Conservation (phyloP, 2,113 vertebrate species). For the Pelecanoides urinatrix region DNA sequence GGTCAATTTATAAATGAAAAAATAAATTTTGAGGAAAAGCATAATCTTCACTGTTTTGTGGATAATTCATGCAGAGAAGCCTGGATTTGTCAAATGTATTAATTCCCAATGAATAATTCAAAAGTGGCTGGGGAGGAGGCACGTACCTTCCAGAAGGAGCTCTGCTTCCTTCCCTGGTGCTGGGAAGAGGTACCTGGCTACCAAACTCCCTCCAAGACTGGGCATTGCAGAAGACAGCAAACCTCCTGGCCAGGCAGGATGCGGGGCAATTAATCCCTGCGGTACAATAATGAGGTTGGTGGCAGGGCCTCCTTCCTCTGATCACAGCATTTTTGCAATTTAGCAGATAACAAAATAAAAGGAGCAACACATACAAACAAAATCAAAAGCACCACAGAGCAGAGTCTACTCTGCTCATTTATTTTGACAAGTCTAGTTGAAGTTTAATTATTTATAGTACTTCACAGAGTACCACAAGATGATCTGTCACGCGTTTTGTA, state of each 20-base stretch:
- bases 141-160: neutral
- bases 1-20: neutral
- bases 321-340: neutral
- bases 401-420: neutral
- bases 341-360: neutral
- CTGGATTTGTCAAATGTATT: neutral
- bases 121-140: neutral
- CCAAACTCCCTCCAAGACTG: neutral
- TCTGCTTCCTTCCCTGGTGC: neutral
- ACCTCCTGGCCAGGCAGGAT: neutral
- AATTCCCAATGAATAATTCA: neutral
- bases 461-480: neutral
- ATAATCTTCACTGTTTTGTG: neutral
- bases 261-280: neutral
- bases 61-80: neutral
- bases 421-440: conserved; percentile 12
- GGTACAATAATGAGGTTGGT: neutral
- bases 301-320: neutral
- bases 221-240: neutral
- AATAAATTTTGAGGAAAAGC: neutral
- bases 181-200: neutral
- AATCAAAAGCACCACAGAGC: neutral
- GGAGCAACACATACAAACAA: neutral
- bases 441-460: conserved; percentile 2
- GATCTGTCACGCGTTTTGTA: neutral